A percentile compares a stretch with the other conserved stretches of the same genome.
Evolutionary conservation across 1,140 invertebrate species (phyloP).

Genomic region (Hyles euphorbiae): DNA sequence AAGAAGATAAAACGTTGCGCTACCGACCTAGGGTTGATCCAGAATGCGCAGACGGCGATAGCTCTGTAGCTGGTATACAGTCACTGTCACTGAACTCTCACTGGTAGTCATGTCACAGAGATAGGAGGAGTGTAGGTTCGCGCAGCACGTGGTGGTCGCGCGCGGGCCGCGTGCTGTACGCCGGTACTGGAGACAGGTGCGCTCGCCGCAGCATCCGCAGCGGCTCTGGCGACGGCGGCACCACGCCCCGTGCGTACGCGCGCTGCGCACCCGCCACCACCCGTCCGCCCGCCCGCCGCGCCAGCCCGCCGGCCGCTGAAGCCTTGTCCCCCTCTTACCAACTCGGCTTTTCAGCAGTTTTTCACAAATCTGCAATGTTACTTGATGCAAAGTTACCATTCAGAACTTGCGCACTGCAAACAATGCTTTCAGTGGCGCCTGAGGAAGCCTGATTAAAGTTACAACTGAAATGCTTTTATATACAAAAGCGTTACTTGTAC

Average conservation of each 20-base stretch:
- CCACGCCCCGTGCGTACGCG: slow-evolving; percentile 65
- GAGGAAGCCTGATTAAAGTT: too few species aligned
- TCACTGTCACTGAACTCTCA: slow-evolving; percentile 55
- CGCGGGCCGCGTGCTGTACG: slow-evolving; percentile 10
- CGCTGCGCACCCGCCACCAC: slow-evolving; percentile 34
- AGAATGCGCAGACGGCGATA: slow-evolving; percentile 36
- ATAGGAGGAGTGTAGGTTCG: slow-evolving; percentile 8
- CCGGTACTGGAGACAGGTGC: slow-evolving; percentile 39
- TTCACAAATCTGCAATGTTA: slow-evolving; percentile 6
- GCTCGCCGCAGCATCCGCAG: slow-evolving; percentile 59
- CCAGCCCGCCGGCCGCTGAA: slow-evolving; percentile 48
- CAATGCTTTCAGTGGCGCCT: too few species aligned
- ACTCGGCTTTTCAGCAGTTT: slow-evolving; percentile 40
- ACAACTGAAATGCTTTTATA: too few species aligned
- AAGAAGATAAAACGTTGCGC: slow-evolving; percentile 47
- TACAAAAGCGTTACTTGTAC: too few species aligned
- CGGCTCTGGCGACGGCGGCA: slow-evolving; percentile 36
- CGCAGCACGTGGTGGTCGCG: slow-evolving; percentile 18
- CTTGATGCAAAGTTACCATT: too few species aligned
- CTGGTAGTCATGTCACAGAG: slow-evolving; percentile 39
- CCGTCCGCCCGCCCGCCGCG: slow-evolving; percentile 47
- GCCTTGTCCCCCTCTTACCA: slow-evolving; percentile 28
- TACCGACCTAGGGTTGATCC: slow-evolving; percentile 60
- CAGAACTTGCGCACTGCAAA: too few species aligned
- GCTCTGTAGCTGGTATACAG: slow-evolving; percentile 23